A percentile compares a stretch with the other conserved stretches of the same genome.
These are phyloP conservation scores for Helostoma temminkii DNA, from an alignment of 2,797 vertebrate species.

Conservation along the genomic window DNA sequence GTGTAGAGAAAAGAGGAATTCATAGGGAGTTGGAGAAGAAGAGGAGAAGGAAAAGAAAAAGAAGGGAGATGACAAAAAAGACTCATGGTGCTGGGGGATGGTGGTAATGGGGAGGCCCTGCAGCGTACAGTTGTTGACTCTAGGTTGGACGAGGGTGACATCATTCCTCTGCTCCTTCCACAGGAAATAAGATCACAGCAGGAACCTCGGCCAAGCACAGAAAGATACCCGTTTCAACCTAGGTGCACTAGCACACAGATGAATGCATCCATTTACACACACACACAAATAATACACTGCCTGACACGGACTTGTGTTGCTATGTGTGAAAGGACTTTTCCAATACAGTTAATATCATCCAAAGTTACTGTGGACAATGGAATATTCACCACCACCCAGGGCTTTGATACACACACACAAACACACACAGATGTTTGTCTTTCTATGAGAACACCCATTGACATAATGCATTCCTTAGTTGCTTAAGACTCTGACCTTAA, in stretches of 20 bases:
- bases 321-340: constrained; percentile 69
- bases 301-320: constrained; percentile 57
- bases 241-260: constrained; percentile 52
- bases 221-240: constrained; percentile 61
- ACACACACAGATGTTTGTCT: not conserved
- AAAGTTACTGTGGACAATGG: constrained; percentile 62
- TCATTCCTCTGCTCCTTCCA: constrained; percentile 77
- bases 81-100: constrained; percentile 1
- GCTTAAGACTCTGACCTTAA: too few relatives aligned
- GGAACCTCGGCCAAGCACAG: constrained; percentile 74
- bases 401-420: constrained; percentile 12
- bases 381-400: constrained; percentile 33
- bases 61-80: constrained; percentile 26
- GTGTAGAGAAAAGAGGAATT: constrained; percentile 40
- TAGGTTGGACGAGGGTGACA: constrained; percentile 76
- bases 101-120: not conserved
- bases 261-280: constrained; percentile 45
- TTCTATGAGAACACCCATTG: not conserved
- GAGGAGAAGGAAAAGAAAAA: constrained; percentile 10
- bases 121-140: constrained; percentile 74
- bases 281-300: constrained; percentile 38
- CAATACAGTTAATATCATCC: constrained; percentile 60
- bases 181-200: constrained; percentile 86
- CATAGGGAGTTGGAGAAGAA: constrained; percentile 24
- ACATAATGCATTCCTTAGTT: too few relatives aligned